A percentile compares a stretch with the other conserved stretches of the same genome.
phyloP scores from a whole-genome alignment of 2,888 invertebrate genomes.

The Podabrus alpinus region DNA sequence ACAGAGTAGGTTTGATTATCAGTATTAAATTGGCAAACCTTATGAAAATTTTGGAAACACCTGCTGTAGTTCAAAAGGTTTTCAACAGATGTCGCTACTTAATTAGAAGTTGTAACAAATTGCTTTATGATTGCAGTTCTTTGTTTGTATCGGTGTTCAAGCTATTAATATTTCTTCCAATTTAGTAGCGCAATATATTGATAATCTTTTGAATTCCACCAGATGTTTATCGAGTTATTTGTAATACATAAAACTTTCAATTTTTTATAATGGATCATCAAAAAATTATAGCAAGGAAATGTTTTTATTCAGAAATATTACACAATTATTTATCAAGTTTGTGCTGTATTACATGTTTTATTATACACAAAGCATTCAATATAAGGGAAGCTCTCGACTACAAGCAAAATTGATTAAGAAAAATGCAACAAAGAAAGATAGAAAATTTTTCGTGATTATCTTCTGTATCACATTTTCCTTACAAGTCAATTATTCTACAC shows the following conservation, averaged over 20 bases:
- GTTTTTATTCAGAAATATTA: background rate
- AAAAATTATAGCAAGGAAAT: background rate
- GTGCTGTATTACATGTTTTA: conserved; percentile 24
- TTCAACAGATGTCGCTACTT: too few species aligned
- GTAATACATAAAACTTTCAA: background rate
- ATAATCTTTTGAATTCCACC: too few species aligned
- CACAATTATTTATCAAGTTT: conserved; percentile 16
- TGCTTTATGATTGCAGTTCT: too few species aligned
- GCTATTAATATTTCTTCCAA: too few species aligned
- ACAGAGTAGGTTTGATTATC: too few species aligned
- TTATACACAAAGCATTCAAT: conserved; percentile 41
- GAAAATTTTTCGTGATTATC: background rate
- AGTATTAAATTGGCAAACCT: too few species aligned
- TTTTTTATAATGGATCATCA: background rate
- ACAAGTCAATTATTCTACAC: conserved; percentile 15
- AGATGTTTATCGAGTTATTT: too few species aligned
- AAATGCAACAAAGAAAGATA: conserved; percentile 25
- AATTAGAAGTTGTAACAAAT: too few species aligned
- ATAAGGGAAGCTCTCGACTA: conserved; percentile 47
- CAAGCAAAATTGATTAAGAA: conserved; percentile 41
- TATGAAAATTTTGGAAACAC: too few species aligned
- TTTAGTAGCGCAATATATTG: too few species aligned
- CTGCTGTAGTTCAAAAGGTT: too few species aligned
- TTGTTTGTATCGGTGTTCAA: too few species aligned
- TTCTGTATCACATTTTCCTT: conserved; percentile 1